Conservation (phyloP, 2,888 invertebrate species). For the Autographa gamma region DNA sequence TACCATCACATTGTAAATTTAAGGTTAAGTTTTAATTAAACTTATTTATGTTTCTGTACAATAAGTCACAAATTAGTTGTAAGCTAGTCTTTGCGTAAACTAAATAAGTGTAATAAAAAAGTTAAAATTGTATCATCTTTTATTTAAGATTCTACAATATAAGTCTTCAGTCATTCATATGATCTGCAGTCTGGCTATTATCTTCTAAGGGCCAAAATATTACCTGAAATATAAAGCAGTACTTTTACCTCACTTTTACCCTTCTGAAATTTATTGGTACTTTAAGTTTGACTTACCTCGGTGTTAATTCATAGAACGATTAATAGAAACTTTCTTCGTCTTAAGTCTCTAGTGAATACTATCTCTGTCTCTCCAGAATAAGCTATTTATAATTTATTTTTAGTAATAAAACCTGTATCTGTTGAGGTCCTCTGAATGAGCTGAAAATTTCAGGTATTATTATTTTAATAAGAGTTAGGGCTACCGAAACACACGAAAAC, state of each 20-base stretch:
- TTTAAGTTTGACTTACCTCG: slow-evolving; percentile 3
- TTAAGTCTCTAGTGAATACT: not conserved
- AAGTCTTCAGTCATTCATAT: not conserved
- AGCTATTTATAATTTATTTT: not conserved
- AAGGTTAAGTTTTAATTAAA: slow-evolving; percentile 69
- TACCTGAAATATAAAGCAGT: too few species aligned
- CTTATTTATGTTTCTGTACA: slow-evolving; percentile 83
- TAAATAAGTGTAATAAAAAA: slow-evolving; percentile 69
- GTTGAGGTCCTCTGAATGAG: not conserved
- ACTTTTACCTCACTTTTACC: too few species aligned
- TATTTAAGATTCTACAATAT: not conserved
- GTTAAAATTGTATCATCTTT: slow-evolving; percentile 47
- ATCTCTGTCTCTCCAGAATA: too few species aligned
- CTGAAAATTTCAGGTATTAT: slow-evolving; percentile 21
- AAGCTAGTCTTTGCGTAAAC: slow-evolving; percentile 86
- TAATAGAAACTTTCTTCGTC: not conserved
- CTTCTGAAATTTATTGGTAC: too few species aligned
- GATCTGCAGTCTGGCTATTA: too few species aligned
- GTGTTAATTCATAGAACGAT: not conserved
- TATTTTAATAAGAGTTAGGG: not conserved
- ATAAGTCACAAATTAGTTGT: slow-evolving; percentile 88
- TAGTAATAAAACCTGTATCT: slow-evolving; percentile 19
- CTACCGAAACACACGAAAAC: not conserved
- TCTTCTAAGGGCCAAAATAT: too few species aligned
- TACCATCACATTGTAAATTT: slow-evolving; percentile 59